These are phyloP conservation scores for Carposina sasakii DNA, from an alignment of 1,140 invertebrate species.

Conservation along the genomic window DNA sequence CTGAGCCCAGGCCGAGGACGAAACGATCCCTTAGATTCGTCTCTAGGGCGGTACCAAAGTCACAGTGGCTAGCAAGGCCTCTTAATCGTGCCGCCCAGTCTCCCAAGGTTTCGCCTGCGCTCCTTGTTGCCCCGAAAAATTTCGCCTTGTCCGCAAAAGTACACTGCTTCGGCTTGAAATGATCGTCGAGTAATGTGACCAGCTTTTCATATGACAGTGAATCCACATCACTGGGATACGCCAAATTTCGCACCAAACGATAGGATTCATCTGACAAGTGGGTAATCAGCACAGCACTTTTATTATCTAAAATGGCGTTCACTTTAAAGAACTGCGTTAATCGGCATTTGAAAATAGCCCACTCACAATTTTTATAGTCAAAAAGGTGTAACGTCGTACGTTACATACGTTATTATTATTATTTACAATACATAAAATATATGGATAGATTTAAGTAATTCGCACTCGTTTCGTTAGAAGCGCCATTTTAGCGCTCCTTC, in stretches of 20 bases:
- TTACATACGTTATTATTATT: too few species aligned
- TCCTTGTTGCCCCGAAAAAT: conserved; percentile 10
- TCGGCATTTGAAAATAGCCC: conserved; percentile 9
- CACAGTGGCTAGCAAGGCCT: conserved; percentile 11
- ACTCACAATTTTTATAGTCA: conserved; percentile 13
- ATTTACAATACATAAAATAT: too few species aligned
- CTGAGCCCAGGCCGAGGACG: conserved; percentile 13
- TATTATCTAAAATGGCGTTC: conserved; percentile 2
- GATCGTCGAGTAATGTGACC: conserved; percentile 8
- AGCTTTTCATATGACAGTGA: conserved; percentile 6
- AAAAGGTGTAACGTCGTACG: conserved; percentile 11
- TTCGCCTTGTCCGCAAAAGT: conserved; percentile 14
- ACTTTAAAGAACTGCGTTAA: conserved; percentile 13
- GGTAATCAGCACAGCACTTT: conserved; percentile 12
- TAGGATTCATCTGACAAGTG: conserved; percentile 15
- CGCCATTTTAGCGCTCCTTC: too few species aligned
- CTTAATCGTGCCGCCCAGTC: conserved; percentile 18
- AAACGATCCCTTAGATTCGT: conserved; percentile 10
- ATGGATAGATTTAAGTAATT: too few species aligned
- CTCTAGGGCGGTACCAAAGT: conserved; percentile 12
- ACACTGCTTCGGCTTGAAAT: conserved; percentile 15
- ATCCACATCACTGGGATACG: conserved; percentile 8
- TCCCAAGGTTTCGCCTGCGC: conserved; percentile 8
- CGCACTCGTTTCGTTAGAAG: too few species aligned
- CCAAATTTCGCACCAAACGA: conserved; percentile 12